Base-by-base conservation (phyloP, 2,888 invertebrate genomes). In the Oligia fasciuncula region DNA sequence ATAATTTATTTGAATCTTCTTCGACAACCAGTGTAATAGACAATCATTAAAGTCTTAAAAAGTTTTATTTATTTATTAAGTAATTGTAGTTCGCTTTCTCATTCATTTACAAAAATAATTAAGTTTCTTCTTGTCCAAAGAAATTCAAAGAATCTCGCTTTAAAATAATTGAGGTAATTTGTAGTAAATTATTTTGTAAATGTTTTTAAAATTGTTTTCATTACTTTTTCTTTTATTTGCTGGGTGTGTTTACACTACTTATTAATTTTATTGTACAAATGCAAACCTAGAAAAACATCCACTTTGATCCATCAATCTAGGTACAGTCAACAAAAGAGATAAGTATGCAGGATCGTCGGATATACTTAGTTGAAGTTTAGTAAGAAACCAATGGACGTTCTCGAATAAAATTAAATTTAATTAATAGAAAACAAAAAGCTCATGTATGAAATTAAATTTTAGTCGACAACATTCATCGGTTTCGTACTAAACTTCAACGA, bases 41-140 rank as follows among this genome's bases (percentile, higher is more conserved):
- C 19, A 46, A 8, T 70, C 35, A 40, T 71, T 62, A 79, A 62
- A 78, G 57, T 23, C 40, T 67, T 57, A 29, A 29, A 77, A 57
- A 49, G 57, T 49, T 29, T 49, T 23, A 19, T 51, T 68, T 54
- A 19, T 51, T 68, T 54, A 23, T 49, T 78, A 1, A 43, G 35
- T 79, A 43, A 62, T 29, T 43, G 23, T 62, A 69, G n/a, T 80
- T 80, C 13, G 19, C 4, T 29, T 51, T 29, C 35, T 46, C 19
- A 80, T 80, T 63, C 19, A 23, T 54, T 54, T 19, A 35, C 4
- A 80, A 70, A 54, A 14, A 62, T 0, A n/a, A 65, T 23, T 4
- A 9, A 60, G 3, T 51, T 60, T 74, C 19, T 49, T 49, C 8
- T 35, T 23, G n/a, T 0, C n/a, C n/a, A 43, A 54, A 51, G n/a